Base-by-base conservation (phyloP, 2,888 invertebrate species). In the Cosmorhoe ocellata region DNA sequence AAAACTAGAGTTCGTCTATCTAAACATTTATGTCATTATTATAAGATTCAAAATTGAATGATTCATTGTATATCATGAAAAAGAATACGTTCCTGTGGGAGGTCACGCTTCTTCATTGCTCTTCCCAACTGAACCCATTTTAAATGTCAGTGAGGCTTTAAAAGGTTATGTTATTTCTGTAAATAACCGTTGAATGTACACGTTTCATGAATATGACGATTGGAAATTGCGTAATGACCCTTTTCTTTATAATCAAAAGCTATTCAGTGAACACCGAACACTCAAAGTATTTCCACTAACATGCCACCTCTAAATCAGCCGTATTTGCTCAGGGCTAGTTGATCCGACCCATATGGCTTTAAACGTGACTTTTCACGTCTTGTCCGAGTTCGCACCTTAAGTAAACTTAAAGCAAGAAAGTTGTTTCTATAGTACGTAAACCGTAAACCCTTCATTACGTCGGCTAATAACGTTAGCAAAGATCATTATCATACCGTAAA, bases 401-500 rank as follows among this genome's bases (percentile, higher is more conserved):
- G 38, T 31, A 32, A 59, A 51, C 34, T 56, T 68, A 46, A 40
- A 57, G 49, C 43, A 58, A 61, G 49, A 57, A 60, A 56, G 51
- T 56, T 51, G 46, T 59, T 56, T 28, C 62, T 45, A 18, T 18
- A 18, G 51, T 38, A 57, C 41, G 50, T 59, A 61, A 59, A 49
- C 54, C 48, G 59, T 58, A 58, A 61, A 58, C 64, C 64, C 61
- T 69, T 69, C 62, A 71, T 69, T 73, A 74, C 59, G 58, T 60
- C 60, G 59, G 61, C 69, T 72, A 72, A 78, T 84, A 79, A 72
- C 60, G 72, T 71, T 80, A 82, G 81, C 81, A 78, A 84, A 85
- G 85, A 85, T 86, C 81, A 84, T 85, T 86, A 86, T 81, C 83
- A 83, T 78, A 71, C 68, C 58, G 64, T 70, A 70, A 67, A 70